Evolutionary conservation across 35 echinoderm and acorn worm genomes (phyloP), one percentile per base, ranked within the genome.

Genomic region (Chiridota heheva): DNA sequence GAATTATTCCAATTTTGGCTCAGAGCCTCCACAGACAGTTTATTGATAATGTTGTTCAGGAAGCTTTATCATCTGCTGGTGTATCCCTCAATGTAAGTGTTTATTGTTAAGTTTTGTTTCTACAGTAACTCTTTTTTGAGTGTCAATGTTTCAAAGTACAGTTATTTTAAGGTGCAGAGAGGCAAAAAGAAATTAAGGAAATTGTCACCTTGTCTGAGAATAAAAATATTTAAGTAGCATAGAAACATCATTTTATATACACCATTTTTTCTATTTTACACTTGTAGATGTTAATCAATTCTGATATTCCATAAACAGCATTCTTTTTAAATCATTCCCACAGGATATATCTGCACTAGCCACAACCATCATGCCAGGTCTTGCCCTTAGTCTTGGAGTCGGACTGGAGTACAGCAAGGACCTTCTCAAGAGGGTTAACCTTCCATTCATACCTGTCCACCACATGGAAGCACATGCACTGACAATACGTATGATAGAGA

Each of bases 391-490:
- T 44, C 80, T 98, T 4, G 47, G 36, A 28, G 89, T 98, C 60
- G 95, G 95, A 42, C 47, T 98, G 73, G 73, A 92, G 35, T 98
- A 88, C 72, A 92, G 48, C 36, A 98, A 92, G 42, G 73, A 88
- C 24, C 36, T 98, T 47, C 56, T 98, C 18, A 69, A 33, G 4
- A 69, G 44, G 12, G 28, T 38, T 16, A 40, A 65, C 26, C 73
- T 98, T 3, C 89, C 88, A 18, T 91, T 98, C 42, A 98, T 98
- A 15, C 95, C 95, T 2, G 76, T 98, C 5, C 85, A 98, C 45
- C 95, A 98, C 51, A 98, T 98, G 95, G 85, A 91, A 73, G 95
- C 95, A 27, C 95, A 98, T 67, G 95, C 95, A 37, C 65, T 98
- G 43, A 98, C 95, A 43, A 76, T 86, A 1, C 81, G 95, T 15